phyloP scores from a whole-genome alignment of 2,113 vertebrate genomes.

The Plotosus lineatus region DNA sequence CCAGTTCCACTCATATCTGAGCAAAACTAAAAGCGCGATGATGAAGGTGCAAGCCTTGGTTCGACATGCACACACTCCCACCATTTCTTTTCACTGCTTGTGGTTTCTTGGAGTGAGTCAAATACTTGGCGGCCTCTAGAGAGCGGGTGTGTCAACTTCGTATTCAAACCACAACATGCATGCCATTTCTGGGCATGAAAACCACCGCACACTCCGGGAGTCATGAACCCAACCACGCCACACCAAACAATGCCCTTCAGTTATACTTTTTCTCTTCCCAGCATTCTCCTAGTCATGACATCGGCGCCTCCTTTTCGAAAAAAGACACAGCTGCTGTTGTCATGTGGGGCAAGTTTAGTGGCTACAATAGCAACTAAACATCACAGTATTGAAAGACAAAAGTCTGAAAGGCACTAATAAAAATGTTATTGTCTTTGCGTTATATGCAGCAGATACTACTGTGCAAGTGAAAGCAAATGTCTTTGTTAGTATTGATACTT shows the following conservation, averaged over 20 bases:
- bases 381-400: slow-evolving; percentile 44
- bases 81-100: slow-evolving; percentile 35
- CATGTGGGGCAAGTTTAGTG: slow-evolving; percentile 31
- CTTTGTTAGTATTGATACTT: slow-evolving; percentile 1
- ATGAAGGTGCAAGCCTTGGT: slow-evolving; percentile 30
- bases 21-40: background rate
- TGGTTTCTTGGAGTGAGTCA: slow-evolving; percentile 49
- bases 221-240: slow-evolving; percentile 27
- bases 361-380: slow-evolving; percentile 25
- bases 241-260: slow-evolving; percentile 48
- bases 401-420: slow-evolving; percentile 42
- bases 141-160: slow-evolving; percentile 37
- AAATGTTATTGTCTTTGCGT: slow-evolving; percentile 39
- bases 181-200: slow-evolving; percentile 51
- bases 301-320: slow-evolving; percentile 40
- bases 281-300: slow-evolving; percentile 51
- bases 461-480: background rate
- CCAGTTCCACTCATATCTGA: background rate
- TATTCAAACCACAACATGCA: slow-evolving; percentile 50
- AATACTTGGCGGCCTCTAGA: slow-evolving; percentile 33
- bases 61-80: slow-evolving; percentile 31
- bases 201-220: slow-evolving; percentile 40
- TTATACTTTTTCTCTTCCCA: slow-evolving; percentile 30
- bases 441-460: slow-evolving; percentile 32
- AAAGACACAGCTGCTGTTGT: slow-evolving; percentile 51